Evolutionary conservation across 1,140 invertebrate genomes (phyloP), one percentile per base, ranked within the genome.

Genomic region (Anagrus nilaparvatae): DNA sequence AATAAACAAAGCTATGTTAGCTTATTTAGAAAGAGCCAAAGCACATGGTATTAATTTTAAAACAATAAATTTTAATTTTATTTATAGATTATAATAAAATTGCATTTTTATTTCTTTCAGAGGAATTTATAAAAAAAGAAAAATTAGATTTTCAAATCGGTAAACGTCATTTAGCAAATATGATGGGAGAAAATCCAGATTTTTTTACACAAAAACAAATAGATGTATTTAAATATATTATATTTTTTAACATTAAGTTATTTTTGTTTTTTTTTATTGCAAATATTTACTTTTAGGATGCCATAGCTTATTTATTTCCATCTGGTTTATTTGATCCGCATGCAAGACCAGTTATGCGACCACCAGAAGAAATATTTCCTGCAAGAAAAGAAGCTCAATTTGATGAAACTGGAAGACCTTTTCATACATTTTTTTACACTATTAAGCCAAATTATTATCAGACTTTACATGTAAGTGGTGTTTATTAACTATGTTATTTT

Each of bases 81-180:
- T 17, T 6, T 33, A 17, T 12, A 33, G 12, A 16, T 16, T 33
- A 31, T 37, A 18, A 28, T 10, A 38, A 18, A 12, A 32, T 25
- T 42, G 17, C n/a, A 39, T 28, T 45, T 37, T 52, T 50, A 30
- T 44, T 42, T 40, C 31, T 63, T 62, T 20, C 46, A 81, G 80
- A 93, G 61, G 75, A 79, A 51, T 91, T 95, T 58, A 86, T 97
- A 73, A 77, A 82, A 53, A 74, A 79, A 48, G 79, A 97, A 66
- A 72, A 75, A 33, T 55, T 76, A 41, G 84, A 94, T 52, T 99
- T 82, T 67, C 79, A 91, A 57, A 81, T 93, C 56, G 95, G 96
- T 9, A 90, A 87, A 63, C 70, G 91, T 18, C 91, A 99, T 72
- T 74, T 99, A 39, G 95, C 95, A 5, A 97, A 97, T 63, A 98